Evolutionary conservation across 2,113 vertebrate species (phyloP).

Genomic region (Forbesichthys papilliferus): DNA sequence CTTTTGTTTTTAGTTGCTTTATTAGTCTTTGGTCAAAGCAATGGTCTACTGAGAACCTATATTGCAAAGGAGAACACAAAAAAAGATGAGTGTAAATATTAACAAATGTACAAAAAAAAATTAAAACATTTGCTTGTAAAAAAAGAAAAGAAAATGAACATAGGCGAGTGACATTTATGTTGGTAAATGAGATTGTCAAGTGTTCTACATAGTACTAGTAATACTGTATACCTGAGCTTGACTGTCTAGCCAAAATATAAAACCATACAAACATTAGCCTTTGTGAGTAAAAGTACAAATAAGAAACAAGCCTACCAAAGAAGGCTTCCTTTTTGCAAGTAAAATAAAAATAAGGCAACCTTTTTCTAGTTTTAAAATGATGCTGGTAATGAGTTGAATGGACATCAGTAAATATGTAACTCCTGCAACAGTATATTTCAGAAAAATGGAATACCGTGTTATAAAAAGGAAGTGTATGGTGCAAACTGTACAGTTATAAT

Average conservation of each 20-base stretch:
- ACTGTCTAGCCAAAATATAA: slow-evolving; percentile 36
- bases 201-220: slow-evolving; percentile 13
- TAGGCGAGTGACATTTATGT: slow-evolving; percentile 39
- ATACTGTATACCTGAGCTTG: slow-evolving; percentile 54
- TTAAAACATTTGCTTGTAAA: neutral
- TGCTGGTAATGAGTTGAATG: slow-evolving; percentile 6
- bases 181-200: slow-evolving; percentile 47
- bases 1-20: neutral
- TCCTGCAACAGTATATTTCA: too few species aligned
- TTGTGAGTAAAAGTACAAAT: slow-evolving; percentile 6
- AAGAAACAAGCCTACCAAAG: neutral
- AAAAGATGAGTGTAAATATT: too few species aligned
- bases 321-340: neutral
- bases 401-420: slow-evolving; percentile 15
- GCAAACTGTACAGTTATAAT: neutral
- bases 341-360: slow-evolving; percentile 51
- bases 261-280: slow-evolving; percentile 28
- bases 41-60: neutral
- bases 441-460: neutral
- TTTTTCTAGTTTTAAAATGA: slow-evolving; percentile 18
- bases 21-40: neutral
- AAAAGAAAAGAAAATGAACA: neutral
- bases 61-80: neutral
- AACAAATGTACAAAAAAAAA: too few species aligned
- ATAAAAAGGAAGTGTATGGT: neutral